These are phyloP conservation scores for Amphimedon queenslandica DNA, from an alignment of 37 sponge, comb jelly and placozoan species.

Conservation along the genomic window DNA sequence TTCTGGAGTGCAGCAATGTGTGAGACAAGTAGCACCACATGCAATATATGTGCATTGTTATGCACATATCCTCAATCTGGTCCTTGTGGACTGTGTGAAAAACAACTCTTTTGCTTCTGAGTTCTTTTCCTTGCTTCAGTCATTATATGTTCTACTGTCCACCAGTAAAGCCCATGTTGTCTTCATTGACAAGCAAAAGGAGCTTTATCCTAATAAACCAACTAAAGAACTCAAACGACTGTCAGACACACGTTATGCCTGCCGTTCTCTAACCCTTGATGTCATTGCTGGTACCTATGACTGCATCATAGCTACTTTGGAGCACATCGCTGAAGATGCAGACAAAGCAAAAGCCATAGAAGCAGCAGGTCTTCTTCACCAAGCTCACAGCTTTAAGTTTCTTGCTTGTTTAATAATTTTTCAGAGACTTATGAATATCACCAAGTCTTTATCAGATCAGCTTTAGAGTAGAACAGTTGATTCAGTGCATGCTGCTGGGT, in stretches of 20 bases:
- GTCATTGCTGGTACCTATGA: slow-evolving; percentile 54
- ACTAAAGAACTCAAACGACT: too few relatives aligned
- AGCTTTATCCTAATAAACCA: too few relatives aligned
- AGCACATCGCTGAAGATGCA: slow-evolving; percentile 46
- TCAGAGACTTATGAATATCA: slow-evolving; percentile 33
- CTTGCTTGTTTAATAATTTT: slow-evolving; percentile 40
- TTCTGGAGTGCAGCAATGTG: slow-evolving; percentile 55
- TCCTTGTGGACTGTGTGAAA: slow-evolving; percentile 58
- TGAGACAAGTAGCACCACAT: slow-evolving; percentile 51
- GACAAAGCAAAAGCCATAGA: slow-evolving; percentile 60
- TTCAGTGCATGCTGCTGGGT: slow-evolving; percentile 33
- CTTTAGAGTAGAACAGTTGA: slow-evolving; percentile 33
- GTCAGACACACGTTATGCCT: too few relatives aligned
- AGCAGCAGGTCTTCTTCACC: slow-evolving; percentile 50
- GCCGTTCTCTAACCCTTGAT: too few relatives aligned
- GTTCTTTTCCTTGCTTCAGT: too few relatives aligned
- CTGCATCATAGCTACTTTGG: slow-evolving; percentile 53
- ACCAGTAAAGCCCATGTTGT: too few relatives aligned
- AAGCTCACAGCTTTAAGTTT: slow-evolving; percentile 43
- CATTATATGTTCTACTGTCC: too few relatives aligned
- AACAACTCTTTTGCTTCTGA: slow-evolving; percentile 41
- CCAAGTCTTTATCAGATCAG: slow-evolving; percentile 55
- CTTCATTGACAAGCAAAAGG: too few relatives aligned
- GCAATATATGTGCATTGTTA: slow-evolving; percentile 62
- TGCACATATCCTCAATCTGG: slow-evolving; percentile 60